These are phyloP conservation scores for Channallabes apus DNA, from an alignment of 2,797 vertebrate species.

Conservation along the genomic window DNA sequence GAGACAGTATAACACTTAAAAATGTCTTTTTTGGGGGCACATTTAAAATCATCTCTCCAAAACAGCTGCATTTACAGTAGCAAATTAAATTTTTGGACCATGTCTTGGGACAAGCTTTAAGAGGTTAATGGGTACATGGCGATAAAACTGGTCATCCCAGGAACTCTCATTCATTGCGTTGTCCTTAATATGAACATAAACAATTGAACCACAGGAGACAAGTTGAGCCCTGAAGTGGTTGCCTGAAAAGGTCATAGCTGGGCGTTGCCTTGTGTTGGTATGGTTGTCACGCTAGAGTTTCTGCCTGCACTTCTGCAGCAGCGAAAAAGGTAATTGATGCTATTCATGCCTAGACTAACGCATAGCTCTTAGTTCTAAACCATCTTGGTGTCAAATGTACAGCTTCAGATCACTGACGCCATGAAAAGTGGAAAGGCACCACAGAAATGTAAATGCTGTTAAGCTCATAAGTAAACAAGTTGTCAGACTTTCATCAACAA, in stretches of 20 bases:
- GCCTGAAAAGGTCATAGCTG: background rate
- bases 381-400: background rate
- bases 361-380: background rate
- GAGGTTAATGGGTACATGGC: background rate
- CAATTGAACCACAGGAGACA: background rate
- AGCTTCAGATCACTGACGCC: background rate
- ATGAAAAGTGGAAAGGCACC: background rate
- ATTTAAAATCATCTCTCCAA: too few species aligned
- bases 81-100: too few species aligned
- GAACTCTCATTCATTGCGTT: background rate
- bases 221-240: background rate
- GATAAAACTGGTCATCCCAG: background rate
- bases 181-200: background rate
- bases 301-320: background rate
- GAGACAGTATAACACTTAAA: too few species aligned
- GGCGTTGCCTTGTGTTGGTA: background rate
- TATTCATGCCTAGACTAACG: background rate
- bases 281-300: background rate
- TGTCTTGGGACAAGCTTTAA: background rate
- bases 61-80: too few species aligned
- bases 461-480: background rate
- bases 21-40: too few species aligned
- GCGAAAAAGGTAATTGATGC: background rate
- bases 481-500: background rate
- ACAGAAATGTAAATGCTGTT: background rate